Evolutionary conservation across 2,797 vertebrate genomes (phyloP).

Genomic region (Danionella dracula): DNA sequence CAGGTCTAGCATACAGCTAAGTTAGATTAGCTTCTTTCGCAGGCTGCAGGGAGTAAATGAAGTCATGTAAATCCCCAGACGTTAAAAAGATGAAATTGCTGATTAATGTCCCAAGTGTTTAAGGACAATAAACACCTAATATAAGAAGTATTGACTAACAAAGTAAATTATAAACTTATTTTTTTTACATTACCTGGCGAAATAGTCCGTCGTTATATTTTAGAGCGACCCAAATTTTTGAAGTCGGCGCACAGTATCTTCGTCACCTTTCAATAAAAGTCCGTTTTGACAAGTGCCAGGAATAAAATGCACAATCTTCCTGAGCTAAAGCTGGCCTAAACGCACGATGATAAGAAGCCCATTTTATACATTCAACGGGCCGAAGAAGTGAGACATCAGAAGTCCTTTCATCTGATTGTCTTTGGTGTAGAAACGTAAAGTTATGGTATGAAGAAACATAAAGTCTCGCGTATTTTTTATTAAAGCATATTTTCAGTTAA

Average conservation of each 20-base stretch:
- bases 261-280: slow-evolving; percentile 21
- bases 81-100: neutral
- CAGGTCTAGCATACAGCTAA: neutral
- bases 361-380: no score
- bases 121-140: neutral
- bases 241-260: slow-evolving; percentile 31
- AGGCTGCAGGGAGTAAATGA: neutral
- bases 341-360: no score
- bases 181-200: slow-evolving; percentile 47
- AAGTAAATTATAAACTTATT: neutral
- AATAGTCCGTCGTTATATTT: slow-evolving; percentile 26
- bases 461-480: no score
- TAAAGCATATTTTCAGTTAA: no score
- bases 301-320: no score
- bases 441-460: no score
- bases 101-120: neutral
- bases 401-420: no score
- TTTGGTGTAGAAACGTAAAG: no score
- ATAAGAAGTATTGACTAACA: neutral
- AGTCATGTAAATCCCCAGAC: neutral
- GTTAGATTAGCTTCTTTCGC: neutral
- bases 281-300: no score
- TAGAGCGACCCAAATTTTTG: slow-evolving; percentile 28
- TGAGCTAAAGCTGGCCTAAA: no score
- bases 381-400: no score